phyloP scores from a whole-genome alignment of 2,113 vertebrate genomes.

The Fulmarus glacialis region DNA sequence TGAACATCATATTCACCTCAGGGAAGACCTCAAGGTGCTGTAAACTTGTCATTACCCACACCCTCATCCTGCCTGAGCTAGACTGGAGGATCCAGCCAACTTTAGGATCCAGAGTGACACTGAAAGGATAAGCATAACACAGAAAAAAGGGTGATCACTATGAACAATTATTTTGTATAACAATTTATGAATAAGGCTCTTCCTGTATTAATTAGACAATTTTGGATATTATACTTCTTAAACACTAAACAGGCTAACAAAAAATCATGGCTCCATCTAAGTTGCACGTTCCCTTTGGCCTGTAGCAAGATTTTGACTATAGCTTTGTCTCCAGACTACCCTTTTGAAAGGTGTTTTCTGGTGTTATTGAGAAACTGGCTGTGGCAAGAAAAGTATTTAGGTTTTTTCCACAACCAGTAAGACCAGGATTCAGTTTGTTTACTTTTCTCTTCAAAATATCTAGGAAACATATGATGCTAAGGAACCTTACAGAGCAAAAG shows the following conservation, averaged over 20 bases:
- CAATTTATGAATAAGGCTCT: not conserved
- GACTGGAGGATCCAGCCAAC: not conserved
- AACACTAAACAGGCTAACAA: not conserved
- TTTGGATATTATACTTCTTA: not conserved
- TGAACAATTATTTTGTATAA: not conserved
- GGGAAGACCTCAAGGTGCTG: not conserved
- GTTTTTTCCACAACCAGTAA: not conserved
- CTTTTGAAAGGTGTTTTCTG: not conserved
- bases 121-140: not conserved
- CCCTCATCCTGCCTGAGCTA: not conserved
- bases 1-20: not conserved
- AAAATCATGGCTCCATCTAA: not conserved
- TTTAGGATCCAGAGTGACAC: not conserved
- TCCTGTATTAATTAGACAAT: not conserved
- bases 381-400: not conserved
- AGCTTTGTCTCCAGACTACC: not conserved
- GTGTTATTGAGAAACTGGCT: not conserved
- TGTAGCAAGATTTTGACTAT: not conserved
- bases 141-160: not conserved
- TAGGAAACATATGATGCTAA: not conserved
- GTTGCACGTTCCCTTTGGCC: not conserved
- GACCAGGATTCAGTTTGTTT: not conserved
- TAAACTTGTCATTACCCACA: not conserved
- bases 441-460: not conserved
- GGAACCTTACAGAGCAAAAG: not conserved